These are phyloP conservation scores for Ennomos quercinarius DNA, from an alignment of 2,888 invertebrate genomes.

Conservation along the genomic window DNA sequence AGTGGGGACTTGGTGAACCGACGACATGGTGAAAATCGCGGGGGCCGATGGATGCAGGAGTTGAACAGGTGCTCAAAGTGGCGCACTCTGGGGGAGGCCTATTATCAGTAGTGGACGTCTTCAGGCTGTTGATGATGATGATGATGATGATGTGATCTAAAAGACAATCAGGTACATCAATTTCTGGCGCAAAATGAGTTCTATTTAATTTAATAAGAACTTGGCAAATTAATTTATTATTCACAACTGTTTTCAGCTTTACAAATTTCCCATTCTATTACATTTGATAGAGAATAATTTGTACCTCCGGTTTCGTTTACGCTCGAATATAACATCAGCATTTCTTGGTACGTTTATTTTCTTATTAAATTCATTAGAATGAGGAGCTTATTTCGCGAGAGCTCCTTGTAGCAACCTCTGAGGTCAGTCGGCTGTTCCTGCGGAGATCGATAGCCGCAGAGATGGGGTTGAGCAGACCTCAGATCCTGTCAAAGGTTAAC, in stretches of 20 bases:
- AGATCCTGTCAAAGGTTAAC: slow-evolving; percentile 4
- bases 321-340: slow-evolving; percentile 23
- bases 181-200: neutral
- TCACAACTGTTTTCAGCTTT: slow-evolving; percentile 1
- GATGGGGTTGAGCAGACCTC: slow-evolving; percentile 1
- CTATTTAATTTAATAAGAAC: neutral
- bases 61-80: too few species aligned
- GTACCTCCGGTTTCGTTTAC: slow-evolving; percentile 18
- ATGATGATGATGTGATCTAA: too few species aligned
- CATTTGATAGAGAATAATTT: slow-evolving; percentile 2
- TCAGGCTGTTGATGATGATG: too few species aligned
- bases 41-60: too few species aligned
- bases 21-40: too few species aligned
- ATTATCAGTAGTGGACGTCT: too few species aligned
- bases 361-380: slow-evolving; percentile 36
- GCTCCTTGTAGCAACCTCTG: slow-evolving; percentile 7
- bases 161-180: neutral
- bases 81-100: too few species aligned
- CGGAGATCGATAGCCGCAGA: slow-evolving; percentile 18
- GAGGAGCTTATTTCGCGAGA: slow-evolving; percentile 28
- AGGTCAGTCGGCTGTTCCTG: slow-evolving; percentile 17
- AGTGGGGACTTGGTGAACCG: too few species aligned
- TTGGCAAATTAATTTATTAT: slow-evolving; percentile 6
- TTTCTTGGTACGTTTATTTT: slow-evolving; percentile 21
- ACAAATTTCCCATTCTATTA: slow-evolving; percentile 2